Base-by-base conservation (phyloP, 2,797 vertebrate species). In the Caiman crocodilus region DNA sequence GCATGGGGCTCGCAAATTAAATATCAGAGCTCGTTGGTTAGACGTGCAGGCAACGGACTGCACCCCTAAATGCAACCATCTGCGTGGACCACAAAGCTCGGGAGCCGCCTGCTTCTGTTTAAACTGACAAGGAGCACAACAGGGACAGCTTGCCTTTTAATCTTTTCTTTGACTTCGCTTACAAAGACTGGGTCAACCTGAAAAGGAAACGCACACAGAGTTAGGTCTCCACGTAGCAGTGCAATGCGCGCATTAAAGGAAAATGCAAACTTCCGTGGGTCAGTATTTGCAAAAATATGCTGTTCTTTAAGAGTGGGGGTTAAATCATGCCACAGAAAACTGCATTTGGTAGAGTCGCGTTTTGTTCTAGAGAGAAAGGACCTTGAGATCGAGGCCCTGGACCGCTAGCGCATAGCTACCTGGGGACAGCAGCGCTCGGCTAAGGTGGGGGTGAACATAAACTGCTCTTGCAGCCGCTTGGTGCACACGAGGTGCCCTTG, bases 101-200 rank as follows among this genome's bases (percentile, higher is more conserved):
- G 21, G 63, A 85, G 65, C n/a, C 86, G 55, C 1, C 8, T 42
- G 35, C 59, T 63, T 32, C 7, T n/a, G 6, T 2, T 1, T 5
- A 65, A 75, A 79, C 71, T 59, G 6, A 21, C 0, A 69, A 7
- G 25, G 67, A 18, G 12, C 7, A 55, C 23, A 23, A n/a, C 5
- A 9, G 26, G 1, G 21, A 57, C 9, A 79, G 21, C 94, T 94
- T 84, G 97, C 97, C 96, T 96, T 78, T 90, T 95, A 59, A 99
- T 96, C 86, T 97, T 98, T 86, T 97, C 98, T 94, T 99, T 97
- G 2, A 99, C 98, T 96, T 99, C 98, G 57, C 80, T 94, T 12
- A 98, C 98, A 50, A 99, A 98, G 58, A 96, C 94, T 0, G 98
- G 98, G 96, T 99, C 99, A 7, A 99, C 98, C 99, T 99, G 73